Evolutionary conservation across 2,888 invertebrate species (phyloP), one percentile per base, ranked within the genome.

Genomic region (Acanthosepion esculentum): DNA sequence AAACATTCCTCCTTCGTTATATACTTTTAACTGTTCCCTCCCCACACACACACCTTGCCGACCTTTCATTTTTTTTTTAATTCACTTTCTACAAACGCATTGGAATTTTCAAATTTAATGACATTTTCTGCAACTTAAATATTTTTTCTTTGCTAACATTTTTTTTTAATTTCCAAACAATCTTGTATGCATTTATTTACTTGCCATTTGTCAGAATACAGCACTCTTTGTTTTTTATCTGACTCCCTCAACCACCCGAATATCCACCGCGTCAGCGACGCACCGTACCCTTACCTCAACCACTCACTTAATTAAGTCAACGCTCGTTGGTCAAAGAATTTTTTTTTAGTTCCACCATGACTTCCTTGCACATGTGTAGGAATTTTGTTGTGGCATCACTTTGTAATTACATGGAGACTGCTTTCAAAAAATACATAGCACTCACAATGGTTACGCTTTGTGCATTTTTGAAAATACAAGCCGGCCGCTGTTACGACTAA

Each of bases 341-440:
- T 78, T 78, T 78, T 78, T 78, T 78, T 78, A 78, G 78, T 78
- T 78, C 78, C 78, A 78, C 29, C n/a, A 78, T 78, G 78, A 29
- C 15, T 78, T 78, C 78, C n/a, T 78, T n/a, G 78, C 78, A 78
- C n/a, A 78, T 78, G 78, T 78, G n/a, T 8, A 5, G 78, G 78
- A 78, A 78, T 78, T 78, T 78, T 78, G 78, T 78, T 78, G 78
- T 78, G 78, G 78, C n/a, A 78, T 78, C 78, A n/a, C 78, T 78
- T n/a, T 78, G 78, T 78, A 78, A 78, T 78, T 78, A n/a, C 78
- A 78, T 78, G 78, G 78, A 15, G 78, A 78, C 78, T 78, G 78
- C 78, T 78, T 78, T n/a, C 78, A n/a, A 29, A 78, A n/a, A n/a
- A 78, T n/a, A n/a, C 29, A 78, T 12, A n/a, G 78, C 29, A 8